Evolutionary conservation across 1,140 invertebrate genomes (phyloP).

Genomic region (Pemphigus obesinymphae): DNA sequence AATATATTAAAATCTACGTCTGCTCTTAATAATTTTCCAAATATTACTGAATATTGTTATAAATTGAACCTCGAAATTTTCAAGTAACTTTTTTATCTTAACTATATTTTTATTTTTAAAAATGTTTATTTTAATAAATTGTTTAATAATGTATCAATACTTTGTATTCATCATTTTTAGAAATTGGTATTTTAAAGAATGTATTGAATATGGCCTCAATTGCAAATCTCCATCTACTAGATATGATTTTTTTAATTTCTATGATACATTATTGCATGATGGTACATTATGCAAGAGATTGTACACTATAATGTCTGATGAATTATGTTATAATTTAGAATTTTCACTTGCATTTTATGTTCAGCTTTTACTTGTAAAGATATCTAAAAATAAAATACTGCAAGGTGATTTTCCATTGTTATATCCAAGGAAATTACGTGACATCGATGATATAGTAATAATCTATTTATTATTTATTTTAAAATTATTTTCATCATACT

Average conservation of each 20-base stretch:
- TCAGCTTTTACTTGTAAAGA: not conserved
- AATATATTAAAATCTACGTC: constrained; percentile 6
- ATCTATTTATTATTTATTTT: not conserved
- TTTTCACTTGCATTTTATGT: constrained; percentile 12
- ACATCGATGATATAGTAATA: not conserved
- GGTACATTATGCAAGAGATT: not conserved
- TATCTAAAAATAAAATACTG: not conserved
- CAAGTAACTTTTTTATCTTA: not conserved
- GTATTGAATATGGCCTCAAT: constrained; percentile 4
- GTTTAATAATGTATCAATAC: no score
- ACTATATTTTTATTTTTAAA: not conserved
- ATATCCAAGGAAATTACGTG: not conserved
- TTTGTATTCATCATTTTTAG: not conserved
- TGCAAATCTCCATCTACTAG: not conserved
- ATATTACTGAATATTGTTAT: not conserved
- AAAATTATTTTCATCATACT: not conserved
- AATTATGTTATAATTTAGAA: not conserved
- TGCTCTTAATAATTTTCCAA: not conserved
- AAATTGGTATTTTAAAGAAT: not conserved
- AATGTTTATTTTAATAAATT: not conserved
- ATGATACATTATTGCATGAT: not conserved
- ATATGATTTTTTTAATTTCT: constrained; percentile 10
- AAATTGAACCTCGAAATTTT: constrained; percentile 18
- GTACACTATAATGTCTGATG: not conserved
- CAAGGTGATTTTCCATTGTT: constrained; percentile 4